These are phyloP conservation scores for Hyphantria cunea DNA, from an alignment of 1,140 invertebrate genomes.

Conservation along the genomic window DNA sequence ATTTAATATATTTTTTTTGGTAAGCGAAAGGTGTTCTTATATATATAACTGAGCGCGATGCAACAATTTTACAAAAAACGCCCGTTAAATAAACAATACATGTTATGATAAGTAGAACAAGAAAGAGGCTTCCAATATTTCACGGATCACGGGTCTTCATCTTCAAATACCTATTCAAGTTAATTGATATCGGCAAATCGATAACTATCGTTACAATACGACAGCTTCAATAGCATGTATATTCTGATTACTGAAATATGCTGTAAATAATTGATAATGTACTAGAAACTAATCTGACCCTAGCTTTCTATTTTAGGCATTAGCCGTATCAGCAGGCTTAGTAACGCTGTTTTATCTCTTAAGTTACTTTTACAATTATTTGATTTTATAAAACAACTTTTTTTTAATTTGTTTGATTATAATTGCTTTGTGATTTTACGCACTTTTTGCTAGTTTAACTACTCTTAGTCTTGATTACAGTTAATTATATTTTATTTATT, in stretches of 20 bases:
- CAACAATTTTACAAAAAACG: neutral
- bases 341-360: neutral
- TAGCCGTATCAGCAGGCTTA: neutral
- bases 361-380: neutral
- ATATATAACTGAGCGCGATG: too few relatives aligned
- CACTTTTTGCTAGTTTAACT: too few relatives aligned
- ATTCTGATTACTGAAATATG: constrained; percentile 33
- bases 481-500: too few relatives aligned
- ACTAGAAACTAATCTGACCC: constrained; percentile 30
- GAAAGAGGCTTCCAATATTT: constrained; percentile 29
- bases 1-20: neutral
- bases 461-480: too few relatives aligned
- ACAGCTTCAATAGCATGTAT: constrained; percentile 36
- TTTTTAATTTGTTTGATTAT: too few relatives aligned
- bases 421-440: too few relatives aligned
- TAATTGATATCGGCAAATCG: constrained; percentile 39
- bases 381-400: neutral
- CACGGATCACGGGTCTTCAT: constrained; percentile 29
- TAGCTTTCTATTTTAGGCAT: constrained; percentile 30
- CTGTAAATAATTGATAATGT: constrained; percentile 49
- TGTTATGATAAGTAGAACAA: constrained; percentile 17
- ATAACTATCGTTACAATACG: constrained; percentile 36
- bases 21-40: neutral
- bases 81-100: constrained; percentile 14
- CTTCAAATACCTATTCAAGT: constrained; percentile 32